Evolutionary conservation across 2,797 vertebrate species (phyloP), one percentile per base, ranked within the genome.

Genomic region (Apogon hyalosoma): DNA sequence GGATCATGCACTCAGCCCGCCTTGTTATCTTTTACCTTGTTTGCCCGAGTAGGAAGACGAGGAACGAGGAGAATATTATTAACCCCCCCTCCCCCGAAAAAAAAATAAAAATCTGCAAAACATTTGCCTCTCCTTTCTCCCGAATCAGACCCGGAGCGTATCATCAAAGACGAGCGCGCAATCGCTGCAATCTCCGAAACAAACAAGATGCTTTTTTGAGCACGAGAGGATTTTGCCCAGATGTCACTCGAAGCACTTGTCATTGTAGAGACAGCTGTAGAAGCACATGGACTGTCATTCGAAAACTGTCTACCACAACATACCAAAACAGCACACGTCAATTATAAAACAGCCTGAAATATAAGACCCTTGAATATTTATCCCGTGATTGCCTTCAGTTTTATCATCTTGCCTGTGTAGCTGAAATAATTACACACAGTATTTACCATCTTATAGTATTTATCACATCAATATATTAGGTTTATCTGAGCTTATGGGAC

Each of bases 231-330:
- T 88, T 87, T 85, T 47, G 69, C 84, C 85, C 88, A 90, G 90
- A 91, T 91, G 90, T 91, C 88, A 88, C 84, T 86, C 36, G 59
- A 87, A 82, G 84, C 77, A 67, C 80, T 88, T 67, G 87, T 85
- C 87, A 88, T 86, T 88, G 88, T 85, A 80, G 85, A 73, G 82
- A 86, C 89, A 92, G 90, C 90, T 91, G 90, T 69, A 80, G 82
- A 54, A 75, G 83, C 87, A 88, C 88, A 89, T 82, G 80, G 82
- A 54, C 79, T 55, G 61, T 82, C 87, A 72, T 88, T 76, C 75
- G 57, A 81, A 80, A 85, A 67, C 48, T 53, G 15, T 82, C 81
- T 76, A 77, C 71, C 57, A 61, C 77, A 78, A 86, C 87, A 79
- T 70, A 72, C 81, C 80, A 73, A 80, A 84, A 72, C 83, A 74